Base-by-base conservation (phyloP, 2,113 vertebrate genomes). In the Patagioenas fasciata region DNA sequence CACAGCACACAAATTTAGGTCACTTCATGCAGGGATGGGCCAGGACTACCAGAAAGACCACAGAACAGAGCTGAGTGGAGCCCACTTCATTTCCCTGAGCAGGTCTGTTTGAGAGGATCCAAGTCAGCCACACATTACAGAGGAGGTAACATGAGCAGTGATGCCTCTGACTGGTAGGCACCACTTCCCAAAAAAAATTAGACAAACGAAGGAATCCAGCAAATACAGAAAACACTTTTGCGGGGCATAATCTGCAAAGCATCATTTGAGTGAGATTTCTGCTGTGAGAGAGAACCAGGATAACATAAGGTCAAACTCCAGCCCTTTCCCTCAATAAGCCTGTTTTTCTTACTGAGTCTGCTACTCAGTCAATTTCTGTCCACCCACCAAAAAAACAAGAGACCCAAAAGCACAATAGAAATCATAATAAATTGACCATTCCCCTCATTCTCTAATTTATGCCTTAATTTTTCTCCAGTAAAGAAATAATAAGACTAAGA, bases 401-500 rank as follows among this genome's bases (percentile, higher is more conserved):
- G 15, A 66, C n/a, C 23, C 70, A 74, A 72, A 83, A 91, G 81
- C 16, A 6, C 57, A 78, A 85, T 48, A 87, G 54, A 92, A 88
- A 93, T 93, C 53, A 85, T 92, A 89, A 89, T 73, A 95, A 91
- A 93, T 65, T 70, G 4, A 54, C 10, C 62, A 15, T 75, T 71
- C 53, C 25, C 54, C 32, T n/a, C 80, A 15, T 74, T 60, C 31
- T 32, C 29, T 70, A 88, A 88, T 88, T 77, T 64, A 67, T 54
- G 23, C 34, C 36, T 92, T 95, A 85, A 67, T 83, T 92, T 95
- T 70, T 7, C n/a, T 71, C 26, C 67, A 85, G 58, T 78, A 94
- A 51, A 18, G 62, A 97, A 95, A 93, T 83, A 97, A 94, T 64
- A 89, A 95, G 95, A 92, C 53, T 67, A 95, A 85, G 92, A 93